Conservation (phyloP, 1,140 invertebrate genomes). For the Heliconius congener region DNA sequence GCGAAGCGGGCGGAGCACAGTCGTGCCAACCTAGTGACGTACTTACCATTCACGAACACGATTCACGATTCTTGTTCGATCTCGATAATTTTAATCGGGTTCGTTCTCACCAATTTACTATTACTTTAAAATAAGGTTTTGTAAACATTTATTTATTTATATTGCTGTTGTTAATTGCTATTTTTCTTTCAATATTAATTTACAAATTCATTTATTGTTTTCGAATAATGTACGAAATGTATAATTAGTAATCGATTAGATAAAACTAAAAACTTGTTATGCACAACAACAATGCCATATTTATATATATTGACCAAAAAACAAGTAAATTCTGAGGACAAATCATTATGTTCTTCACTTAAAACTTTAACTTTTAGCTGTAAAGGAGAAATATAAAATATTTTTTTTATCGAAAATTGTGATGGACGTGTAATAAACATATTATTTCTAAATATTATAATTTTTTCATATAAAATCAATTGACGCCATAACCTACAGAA, state of each 20-base stretch:
- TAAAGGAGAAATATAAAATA: no score
- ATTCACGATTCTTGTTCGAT: slow-evolving; percentile 41
- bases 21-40: slow-evolving; percentile 61
- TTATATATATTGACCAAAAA: no score
- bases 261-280: background rate
- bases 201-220: background rate
- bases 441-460: no score
- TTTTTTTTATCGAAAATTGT: no score
- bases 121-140: slow-evolving; percentile 5
- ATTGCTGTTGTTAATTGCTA: background rate
- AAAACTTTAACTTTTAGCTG: no score
- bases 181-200: background rate
- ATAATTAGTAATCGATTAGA: background rate
- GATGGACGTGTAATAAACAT: no score
- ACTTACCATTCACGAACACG: slow-evolving; percentile 44
- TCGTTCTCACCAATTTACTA: slow-evolving; percentile 18
- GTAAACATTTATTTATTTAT: slow-evolving; percentile 1
- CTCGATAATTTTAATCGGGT: slow-evolving; percentile 36
- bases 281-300: no score
- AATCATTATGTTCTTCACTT: no score
- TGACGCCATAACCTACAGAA: no score
- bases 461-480: no score
- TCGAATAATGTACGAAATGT: background rate
- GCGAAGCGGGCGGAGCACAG: slow-evolving; percentile 56
- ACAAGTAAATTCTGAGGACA: no score